Conservation (phyloP, 2,888 invertebrate species). For the Buathra laborator region DNA sequence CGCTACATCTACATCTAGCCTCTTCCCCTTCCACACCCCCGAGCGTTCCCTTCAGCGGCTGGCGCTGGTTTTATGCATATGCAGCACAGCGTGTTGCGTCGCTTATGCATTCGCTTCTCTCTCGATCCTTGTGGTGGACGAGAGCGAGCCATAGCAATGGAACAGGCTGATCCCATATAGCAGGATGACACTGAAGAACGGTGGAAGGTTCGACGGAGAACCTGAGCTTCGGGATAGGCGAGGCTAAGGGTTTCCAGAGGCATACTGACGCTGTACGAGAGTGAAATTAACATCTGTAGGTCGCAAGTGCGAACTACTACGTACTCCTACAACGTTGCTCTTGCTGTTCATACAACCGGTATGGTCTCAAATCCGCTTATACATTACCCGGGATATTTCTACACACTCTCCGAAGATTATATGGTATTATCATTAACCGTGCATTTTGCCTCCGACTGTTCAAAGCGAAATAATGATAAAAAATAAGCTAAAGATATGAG, state of each 20-base stretch:
- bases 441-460: not conserved
- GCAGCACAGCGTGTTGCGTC: slow-evolving; percentile 62
- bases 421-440: slow-evolving; percentile 44
- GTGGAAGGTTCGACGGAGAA: not conserved
- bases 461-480: slow-evolving; percentile 7
- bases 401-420: slow-evolving; percentile 11
- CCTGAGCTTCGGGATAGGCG: not conserved
- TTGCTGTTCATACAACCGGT: not conserved
- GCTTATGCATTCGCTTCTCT: slow-evolving; percentile 54
- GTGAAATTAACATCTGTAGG: slow-evolving; percentile 52
- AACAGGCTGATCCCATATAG: slow-evolving; percentile 4
- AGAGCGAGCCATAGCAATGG: slow-evolving; percentile 19
- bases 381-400: slow-evolving; percentile 4
- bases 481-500: slow-evolving; percentile 26
- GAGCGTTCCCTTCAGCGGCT: slow-evolving; percentile 15
- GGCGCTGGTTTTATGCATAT: slow-evolving; percentile 60
- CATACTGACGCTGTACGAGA: not conserved
- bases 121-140: not conserved
- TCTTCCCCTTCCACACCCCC: not conserved
- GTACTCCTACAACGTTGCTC: not conserved
- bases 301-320: slow-evolving; percentile 10
- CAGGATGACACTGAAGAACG: slow-evolving; percentile 24
- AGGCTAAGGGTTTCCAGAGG: slow-evolving; percentile 40
- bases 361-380: not conserved
- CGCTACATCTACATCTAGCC: slow-evolving; percentile 24